Evolutionary conservation across 2,113 vertebrate genomes (phyloP).

Genomic region (Fregata magnificens): DNA sequence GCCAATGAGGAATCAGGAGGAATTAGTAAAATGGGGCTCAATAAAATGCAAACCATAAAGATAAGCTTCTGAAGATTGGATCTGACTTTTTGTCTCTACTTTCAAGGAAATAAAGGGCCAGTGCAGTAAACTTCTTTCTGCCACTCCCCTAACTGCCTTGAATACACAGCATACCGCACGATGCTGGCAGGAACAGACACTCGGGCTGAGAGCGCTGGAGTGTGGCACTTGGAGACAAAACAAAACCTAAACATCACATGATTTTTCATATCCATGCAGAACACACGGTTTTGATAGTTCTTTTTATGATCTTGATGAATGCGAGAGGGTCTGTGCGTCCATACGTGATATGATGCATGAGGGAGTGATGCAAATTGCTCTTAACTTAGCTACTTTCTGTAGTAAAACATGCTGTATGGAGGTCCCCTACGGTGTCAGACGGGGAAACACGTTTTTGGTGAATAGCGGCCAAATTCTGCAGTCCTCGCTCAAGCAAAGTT

Average conservation of each 20-base stretch:
- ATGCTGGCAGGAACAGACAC: background rate
- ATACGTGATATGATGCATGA: fast-evolving
- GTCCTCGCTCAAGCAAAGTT: background rate
- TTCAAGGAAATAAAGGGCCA: constrained; percentile 40
- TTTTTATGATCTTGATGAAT: background rate
- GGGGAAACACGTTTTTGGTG: background rate
- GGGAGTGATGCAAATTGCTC: background rate
- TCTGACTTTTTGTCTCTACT: constrained; percentile 52
- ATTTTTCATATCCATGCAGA: background rate
- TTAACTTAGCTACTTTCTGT: background rate
- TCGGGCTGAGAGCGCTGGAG: background rate
- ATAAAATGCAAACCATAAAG: constrained; percentile 72
- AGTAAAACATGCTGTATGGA: background rate
- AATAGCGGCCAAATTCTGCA: background rate
- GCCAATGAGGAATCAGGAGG: constrained; percentile 23
- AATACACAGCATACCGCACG: background rate
- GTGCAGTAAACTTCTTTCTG: background rate
- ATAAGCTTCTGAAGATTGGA: constrained; percentile 69
- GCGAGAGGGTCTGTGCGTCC: background rate
- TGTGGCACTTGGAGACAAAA: background rate
- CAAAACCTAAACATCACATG: background rate
- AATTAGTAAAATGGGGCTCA: constrained; percentile 73
- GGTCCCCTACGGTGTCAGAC: background rate
- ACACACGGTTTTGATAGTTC: background rate
- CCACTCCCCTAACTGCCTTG: background rate